Percentiles rank a stretch among this genome's conserved stretches.
These are phyloP conservation scores for Phasia obesa DNA, from an alignment of 2,888 invertebrate species.

Conservation along the genomic window DNA sequence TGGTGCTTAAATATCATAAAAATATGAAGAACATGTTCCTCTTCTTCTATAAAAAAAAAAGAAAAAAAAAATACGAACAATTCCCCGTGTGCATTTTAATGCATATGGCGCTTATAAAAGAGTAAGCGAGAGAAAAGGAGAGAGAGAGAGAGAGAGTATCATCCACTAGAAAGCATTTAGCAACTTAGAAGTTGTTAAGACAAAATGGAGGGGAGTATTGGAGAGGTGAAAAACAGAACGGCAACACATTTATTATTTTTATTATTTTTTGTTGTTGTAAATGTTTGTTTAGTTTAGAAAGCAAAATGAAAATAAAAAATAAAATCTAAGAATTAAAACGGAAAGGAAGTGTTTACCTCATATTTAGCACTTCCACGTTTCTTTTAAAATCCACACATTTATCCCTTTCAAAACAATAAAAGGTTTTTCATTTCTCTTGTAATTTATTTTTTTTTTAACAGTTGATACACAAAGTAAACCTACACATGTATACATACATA, in stretches of 20 bases:
- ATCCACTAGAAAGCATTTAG: conserved; percentile 10
- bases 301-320: not conserved
- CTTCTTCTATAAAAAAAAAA: conserved; percentile 26
- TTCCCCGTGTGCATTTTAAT: not conserved
- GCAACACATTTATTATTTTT: too few species aligned
- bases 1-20: too few species aligned
- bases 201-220: too few species aligned
- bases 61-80: not conserved
- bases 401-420: conserved; percentile 21
- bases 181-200: not conserved
- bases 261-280: too few species aligned
- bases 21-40: too few species aligned
- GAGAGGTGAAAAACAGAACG: too few species aligned
- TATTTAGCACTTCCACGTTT: conserved; percentile 17
- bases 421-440: not conserved
- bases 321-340: conserved; percentile 17
- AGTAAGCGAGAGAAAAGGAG: not conserved
- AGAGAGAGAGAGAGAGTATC: not conserved
- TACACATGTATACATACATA: not conserved
- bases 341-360: conserved; percentile 50
- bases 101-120: conserved; percentile 9
- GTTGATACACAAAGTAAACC: not conserved
- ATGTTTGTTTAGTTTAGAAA: too few species aligned
- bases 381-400: conserved; percentile 28
- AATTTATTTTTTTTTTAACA: not conserved